Evolutionary conservation across 1,140 invertebrate species (phyloP).

Genomic region (Caenorhabditis latens): DNA sequence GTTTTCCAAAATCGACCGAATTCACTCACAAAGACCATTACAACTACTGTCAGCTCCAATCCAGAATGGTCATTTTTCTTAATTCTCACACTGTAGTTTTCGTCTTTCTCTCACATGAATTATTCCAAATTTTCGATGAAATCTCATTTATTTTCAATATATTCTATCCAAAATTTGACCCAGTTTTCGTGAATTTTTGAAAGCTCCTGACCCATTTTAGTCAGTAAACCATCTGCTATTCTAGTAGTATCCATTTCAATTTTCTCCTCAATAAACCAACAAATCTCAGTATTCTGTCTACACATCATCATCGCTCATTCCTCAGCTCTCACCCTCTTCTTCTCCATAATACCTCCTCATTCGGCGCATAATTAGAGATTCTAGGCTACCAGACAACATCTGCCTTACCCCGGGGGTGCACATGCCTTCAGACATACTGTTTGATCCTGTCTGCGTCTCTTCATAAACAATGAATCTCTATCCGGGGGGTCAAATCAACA

Average conservation of each 20-base stretch:
- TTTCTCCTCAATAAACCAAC: not conserved
- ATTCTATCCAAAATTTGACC: not conserved
- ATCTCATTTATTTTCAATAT: not conserved
- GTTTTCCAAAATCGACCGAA: too few species aligned
- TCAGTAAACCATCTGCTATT: not conserved
- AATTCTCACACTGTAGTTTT: too few species aligned
- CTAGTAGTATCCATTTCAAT: too few species aligned
- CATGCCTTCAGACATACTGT: conserved; percentile 21
- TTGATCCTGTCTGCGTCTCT: not conserved
- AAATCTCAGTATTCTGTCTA: not conserved
- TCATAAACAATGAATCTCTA: not conserved
- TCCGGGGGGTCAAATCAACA: not conserved
- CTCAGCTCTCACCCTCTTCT: not conserved
- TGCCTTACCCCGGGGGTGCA: not conserved
- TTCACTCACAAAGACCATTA: too few species aligned
- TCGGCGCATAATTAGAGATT: conserved; percentile 45
- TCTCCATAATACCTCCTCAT: not conserved
- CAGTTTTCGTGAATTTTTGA: not conserved
- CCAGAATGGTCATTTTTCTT: too few species aligned
- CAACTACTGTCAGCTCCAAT: too few species aligned
- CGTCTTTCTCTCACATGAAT: too few species aligned
- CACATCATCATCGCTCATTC: conserved; percentile 25
- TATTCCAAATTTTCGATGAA: too few species aligned
- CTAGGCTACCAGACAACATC: not conserved
- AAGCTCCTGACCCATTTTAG: conserved; percentile 1